phyloP scores from a whole-genome alignment of 2,888 invertebrate genomes.

The Ophion obscuratus region DNA sequence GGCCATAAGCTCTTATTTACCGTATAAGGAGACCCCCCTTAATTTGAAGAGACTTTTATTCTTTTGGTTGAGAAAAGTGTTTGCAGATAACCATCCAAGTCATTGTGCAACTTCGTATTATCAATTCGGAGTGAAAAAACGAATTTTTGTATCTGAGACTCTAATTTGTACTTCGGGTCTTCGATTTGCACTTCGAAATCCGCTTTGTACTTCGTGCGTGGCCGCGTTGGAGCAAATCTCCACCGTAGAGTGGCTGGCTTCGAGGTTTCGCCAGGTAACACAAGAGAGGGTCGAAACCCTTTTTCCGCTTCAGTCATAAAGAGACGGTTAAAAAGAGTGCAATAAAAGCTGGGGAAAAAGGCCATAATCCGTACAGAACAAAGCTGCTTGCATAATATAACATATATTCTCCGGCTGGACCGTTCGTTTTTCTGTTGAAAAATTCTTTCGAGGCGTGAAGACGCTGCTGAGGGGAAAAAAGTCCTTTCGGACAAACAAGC shows the following conservation, averaged over 20 bases:
- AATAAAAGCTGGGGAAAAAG: constrained; percentile 55
- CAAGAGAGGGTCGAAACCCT: constrained; percentile 43
- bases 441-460: constrained; percentile 47
- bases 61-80: too few relatives aligned
- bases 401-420: constrained; percentile 22
- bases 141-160: neutral
- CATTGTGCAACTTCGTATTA: too few relatives aligned
- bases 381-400: constrained; percentile 27
- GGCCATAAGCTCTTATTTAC: too few relatives aligned
- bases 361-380: constrained; percentile 32
- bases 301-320: constrained; percentile 52
- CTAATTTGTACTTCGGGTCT: neutral
- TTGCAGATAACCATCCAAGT: too few relatives aligned
- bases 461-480: constrained; percentile 15
- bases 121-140: too few relatives aligned
- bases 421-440: constrained; percentile 9
- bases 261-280: constrained; percentile 10
- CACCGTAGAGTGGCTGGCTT: neutral
- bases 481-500: constrained; percentile 14
- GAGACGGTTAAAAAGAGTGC: constrained; percentile 56
- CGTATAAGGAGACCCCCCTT: too few relatives aligned
- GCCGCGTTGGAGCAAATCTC: neutral
- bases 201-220: constrained; percentile 9
- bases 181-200: neutral
- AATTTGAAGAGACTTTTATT: too few relatives aligned